Evolutionary conservation across 2,888 invertebrate species (phyloP).

Genomic region (Eupithecia pulchellata): DNA sequence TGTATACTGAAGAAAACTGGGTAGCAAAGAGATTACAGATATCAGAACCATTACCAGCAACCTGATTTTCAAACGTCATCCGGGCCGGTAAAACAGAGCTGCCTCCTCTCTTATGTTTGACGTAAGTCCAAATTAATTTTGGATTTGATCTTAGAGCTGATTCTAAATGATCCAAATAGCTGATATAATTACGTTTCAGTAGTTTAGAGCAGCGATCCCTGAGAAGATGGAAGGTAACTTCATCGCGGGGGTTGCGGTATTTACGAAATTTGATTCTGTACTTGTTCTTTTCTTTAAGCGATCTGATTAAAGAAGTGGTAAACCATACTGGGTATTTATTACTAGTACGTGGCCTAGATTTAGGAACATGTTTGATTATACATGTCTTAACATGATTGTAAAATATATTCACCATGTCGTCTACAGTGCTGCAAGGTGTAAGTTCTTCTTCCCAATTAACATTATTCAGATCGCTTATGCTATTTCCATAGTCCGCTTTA

Average conservation of each 20-base stretch:
- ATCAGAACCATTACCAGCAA: neutral
- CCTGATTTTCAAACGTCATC: neutral
- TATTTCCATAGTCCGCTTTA: constrained; percentile 13
- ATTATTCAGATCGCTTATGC: neutral
- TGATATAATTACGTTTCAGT: neutral
- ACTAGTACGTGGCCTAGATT: neutral
- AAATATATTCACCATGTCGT: constrained; percentile 1
- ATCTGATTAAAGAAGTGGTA: neutral
- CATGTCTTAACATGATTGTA: neutral
- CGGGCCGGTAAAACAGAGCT: neutral
- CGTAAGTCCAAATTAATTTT: neutral
- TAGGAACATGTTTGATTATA: constrained; percentile 7
- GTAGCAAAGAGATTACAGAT: constrained; percentile 8
- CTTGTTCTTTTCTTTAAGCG: constrained; percentile 1
- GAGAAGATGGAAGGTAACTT: neutral
- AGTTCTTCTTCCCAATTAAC: constrained; percentile 4
- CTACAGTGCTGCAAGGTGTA: neutral
- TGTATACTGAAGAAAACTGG: constrained; percentile 6
- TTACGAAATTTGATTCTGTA: neutral
- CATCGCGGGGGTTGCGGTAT: constrained; percentile 7
- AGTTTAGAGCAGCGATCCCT: neutral
- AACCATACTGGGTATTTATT: constrained; percentile 1
- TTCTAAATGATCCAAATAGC: neutral
- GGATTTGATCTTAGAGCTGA: neutral
- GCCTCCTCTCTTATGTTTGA: neutral